Conservation (phyloP, 2,888 invertebrate species). For the Drosophila tanythrix region DNA sequence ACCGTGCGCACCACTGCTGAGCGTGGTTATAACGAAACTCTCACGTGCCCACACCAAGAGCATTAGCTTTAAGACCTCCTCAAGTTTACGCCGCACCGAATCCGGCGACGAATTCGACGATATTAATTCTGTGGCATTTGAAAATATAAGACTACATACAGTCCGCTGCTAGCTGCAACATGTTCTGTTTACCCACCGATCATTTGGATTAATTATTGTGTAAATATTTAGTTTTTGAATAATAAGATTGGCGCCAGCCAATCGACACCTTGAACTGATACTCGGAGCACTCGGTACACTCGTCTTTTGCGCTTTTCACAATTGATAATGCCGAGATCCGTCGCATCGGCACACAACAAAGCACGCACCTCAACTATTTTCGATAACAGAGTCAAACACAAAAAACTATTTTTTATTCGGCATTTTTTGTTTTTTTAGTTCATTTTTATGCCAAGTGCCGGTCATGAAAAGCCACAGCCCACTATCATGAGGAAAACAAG, state of each 20-base stretch:
- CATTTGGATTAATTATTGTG: constrained; percentile 57
- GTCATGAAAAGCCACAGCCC: constrained; percentile 68
- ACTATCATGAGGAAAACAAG: constrained; percentile 32
- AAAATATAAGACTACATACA: constrained; percentile 11
- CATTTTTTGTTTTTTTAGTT: constrained; percentile 14
- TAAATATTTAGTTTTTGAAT: constrained; percentile 50
- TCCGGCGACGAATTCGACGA: constrained; percentile 82
- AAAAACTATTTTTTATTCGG: constrained; percentile 35
- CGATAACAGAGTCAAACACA: constrained; percentile 55
- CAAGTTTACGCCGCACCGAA: constrained; percentile 88
- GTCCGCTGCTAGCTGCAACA: constrained; percentile 1
- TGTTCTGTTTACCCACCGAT: constrained; percentile 74
- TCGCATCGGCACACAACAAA: constrained; percentile 66
- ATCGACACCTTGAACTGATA: constrained; percentile 16
- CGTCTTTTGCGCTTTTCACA: constrained; percentile 46
- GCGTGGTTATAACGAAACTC: constrained; percentile 88
- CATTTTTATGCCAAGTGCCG: constrained; percentile 72
- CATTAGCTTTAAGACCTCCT: constrained; percentile 93
- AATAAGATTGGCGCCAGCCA: constrained; percentile 14
- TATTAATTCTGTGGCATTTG: constrained; percentile 74
- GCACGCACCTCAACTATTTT: constrained; percentile 73
- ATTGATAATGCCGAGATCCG: constrained; percentile 49
- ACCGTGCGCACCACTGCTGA: constrained; percentile 88
- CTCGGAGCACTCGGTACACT: constrained; percentile 1
- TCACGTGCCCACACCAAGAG: constrained; percentile 93